A percentile compares a stretch with the other conserved stretches of the same genome.
Evolutionary conservation across 2,888 invertebrate species (phyloP).

Genomic region (Lithophane semibrunnea): DNA sequence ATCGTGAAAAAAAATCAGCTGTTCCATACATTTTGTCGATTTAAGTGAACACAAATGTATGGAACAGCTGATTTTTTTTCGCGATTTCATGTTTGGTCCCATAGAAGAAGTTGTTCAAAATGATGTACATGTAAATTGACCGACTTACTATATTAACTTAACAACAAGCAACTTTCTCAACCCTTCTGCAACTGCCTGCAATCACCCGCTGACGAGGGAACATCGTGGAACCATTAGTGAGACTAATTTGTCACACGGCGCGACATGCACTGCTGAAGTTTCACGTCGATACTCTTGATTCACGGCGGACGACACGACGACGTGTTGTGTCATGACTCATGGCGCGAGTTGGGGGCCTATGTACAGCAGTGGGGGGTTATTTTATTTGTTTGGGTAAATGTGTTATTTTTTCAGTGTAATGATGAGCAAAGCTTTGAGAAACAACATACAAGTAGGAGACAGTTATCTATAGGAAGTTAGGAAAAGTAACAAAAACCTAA

Average conservation of each 20-base stretch:
- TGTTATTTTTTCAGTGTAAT: not conserved
- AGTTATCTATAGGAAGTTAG: not conserved
- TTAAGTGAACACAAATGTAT: no score
- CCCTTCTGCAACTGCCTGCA: not conserved
- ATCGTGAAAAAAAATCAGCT: no score
- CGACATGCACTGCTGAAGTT: constrained; percentile 30
- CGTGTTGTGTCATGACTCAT: not conserved
- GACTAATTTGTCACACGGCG: constrained; percentile 47
- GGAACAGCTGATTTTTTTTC: no score
- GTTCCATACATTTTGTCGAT: no score
- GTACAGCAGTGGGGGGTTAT: not conserved
- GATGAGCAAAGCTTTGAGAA: not conserved
- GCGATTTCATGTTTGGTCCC: no score
- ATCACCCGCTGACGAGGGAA: constrained; percentile 12
- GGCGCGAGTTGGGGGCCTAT: not conserved
- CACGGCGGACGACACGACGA: not conserved
- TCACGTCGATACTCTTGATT: constrained; percentile 25
- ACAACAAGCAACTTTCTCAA: not conserved
- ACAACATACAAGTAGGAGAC: not conserved
- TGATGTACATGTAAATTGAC: not conserved
- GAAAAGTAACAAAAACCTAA: no score
- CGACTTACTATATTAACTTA: not conserved
- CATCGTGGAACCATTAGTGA: constrained; percentile 14
- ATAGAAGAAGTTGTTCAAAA: no score
- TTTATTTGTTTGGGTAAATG: not conserved